A percentile compares a stretch with the other conserved stretches of the same genome.
Conservation (phyloP, 2,888 invertebrate genomes). For the Criorhina ranunculi region DNA sequence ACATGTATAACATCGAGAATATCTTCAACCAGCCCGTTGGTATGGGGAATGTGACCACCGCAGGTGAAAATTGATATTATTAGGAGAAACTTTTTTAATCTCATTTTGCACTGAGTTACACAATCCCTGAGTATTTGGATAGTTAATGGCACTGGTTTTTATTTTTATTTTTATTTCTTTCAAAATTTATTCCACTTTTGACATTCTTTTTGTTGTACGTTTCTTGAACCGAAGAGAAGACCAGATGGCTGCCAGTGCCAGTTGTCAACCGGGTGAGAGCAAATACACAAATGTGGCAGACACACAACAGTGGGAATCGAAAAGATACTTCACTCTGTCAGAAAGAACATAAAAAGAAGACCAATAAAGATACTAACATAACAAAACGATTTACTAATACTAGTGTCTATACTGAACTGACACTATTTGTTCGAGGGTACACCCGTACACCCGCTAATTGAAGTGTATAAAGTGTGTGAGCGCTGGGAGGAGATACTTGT, state of each 20-base stretch:
- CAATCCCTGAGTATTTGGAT: not conserved
- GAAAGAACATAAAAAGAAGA: not conserved
- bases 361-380: not conserved
- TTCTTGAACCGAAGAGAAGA: conserved; percentile 15
- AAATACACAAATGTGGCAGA: conserved; percentile 37
- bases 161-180: conserved; percentile 14
- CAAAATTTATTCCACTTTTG: conserved; percentile 44
- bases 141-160: conserved; percentile 34
- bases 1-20: conserved; percentile 87
- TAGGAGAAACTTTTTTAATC: conserved; percentile 34
- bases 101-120: conserved; percentile 41
- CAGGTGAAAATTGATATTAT: conserved; percentile 36
- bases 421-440: not conserved
- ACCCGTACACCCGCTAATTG: not conserved
- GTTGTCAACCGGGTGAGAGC: conserved; percentile 46
- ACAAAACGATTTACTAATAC: conserved; percentile 3
- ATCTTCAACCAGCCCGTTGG: conserved; percentile 86
- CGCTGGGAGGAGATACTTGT: no score
- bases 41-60: conserved; percentile 77
- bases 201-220: conserved; percentile 29
- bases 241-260: conserved; percentile 13
- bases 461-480: conserved; percentile 1
- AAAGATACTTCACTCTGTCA: not conserved
- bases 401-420: not conserved
- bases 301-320: not conserved